Evolutionary conservation across 2,888 invertebrate genomes (phyloP), one percentile per base, ranked within the genome.

Genomic region (Tholera decimalis): DNA sequence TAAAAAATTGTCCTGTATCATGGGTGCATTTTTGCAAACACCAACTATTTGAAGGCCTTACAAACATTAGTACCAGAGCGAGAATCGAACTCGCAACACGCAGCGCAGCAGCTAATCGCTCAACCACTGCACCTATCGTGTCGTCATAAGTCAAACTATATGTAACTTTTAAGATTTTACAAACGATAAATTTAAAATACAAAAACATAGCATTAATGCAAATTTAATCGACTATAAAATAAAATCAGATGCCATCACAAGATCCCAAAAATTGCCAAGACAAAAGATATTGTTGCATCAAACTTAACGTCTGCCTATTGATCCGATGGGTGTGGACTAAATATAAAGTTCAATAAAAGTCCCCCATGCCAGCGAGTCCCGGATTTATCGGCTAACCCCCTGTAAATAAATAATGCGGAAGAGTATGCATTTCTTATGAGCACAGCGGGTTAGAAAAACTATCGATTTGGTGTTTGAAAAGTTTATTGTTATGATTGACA

Each of bases 311-410:
- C 87, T 85, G 67, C 82, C 83, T 93, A 95, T 95, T 92, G 95
- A 94, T 94, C 92, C 88, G 79, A 73, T 74, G 90, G 92, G 91
- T 91, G 92, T 89, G 88, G 89, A 92, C 92, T 90, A 91, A 93
- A 94, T 94, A 93, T 93, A 93, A 92, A 92, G 92, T 94, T 91
- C 94, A 93, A 95, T 94, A 94, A 94, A 95, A 93, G 90, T 93
- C 92, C 94, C 87, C 93, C 91, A 87, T 83, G 83, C 88, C 87
- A 89, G 88, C 85, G 89, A 92, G 91, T 89, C 93, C 88, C 89
- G 92, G 95, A 95, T 95, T 95, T 94, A 94, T 94, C 93, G 95
- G 85, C 91, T 93, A 92, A 93, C 94, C 94, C 94, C 93, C 91
- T 93, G 90, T 95, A 93, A 95, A 95, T 95, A 95, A 95, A 94